A percentile compares a stretch with the other conserved stretches of the same genome.
Evolutionary conservation across 2,888 invertebrate genomes (phyloP).

Genomic region (Cosmorhoe ocellata): DNA sequence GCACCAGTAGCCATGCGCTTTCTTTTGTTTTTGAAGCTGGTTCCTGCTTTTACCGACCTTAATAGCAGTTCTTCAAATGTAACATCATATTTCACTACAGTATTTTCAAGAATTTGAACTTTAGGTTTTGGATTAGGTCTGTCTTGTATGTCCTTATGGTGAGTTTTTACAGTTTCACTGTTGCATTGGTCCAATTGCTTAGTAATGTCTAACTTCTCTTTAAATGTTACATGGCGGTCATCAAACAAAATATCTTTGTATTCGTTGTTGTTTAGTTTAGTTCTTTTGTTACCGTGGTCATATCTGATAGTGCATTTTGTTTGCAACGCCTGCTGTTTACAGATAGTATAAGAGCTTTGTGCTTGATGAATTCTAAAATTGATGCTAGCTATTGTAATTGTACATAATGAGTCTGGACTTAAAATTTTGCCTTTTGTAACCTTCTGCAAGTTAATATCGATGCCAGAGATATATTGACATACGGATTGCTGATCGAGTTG

Average conservation of each 20-base stretch:
- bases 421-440: neutral
- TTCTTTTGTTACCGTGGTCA: neutral
- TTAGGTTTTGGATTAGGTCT: neutral
- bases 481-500: neutral
- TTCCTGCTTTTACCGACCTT: conserved; percentile 18
- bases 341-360: neutral
- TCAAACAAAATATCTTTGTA: neutral
- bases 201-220: neutral
- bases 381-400: conserved; percentile 7
- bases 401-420: conserved; percentile 5
- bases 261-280: neutral
- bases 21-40: conserved; percentile 7
- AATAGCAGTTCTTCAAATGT: conserved; percentile 20
- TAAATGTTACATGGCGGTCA: neutral
- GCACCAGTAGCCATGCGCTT: conserved; percentile 5
- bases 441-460: conserved; percentile 2
- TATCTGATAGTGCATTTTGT: conserved; percentile 3
- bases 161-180: conserved; percentile 1
- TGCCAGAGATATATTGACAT: conserved; percentile 3
- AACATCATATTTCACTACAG: neutral
- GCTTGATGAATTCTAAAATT: conserved; percentile 1
- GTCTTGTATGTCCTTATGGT: neutral
- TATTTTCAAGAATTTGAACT: conserved; percentile 15
- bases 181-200: conserved; percentile 1
- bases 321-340: conserved; percentile 4